Conservation (phyloP, 2,888 invertebrate species). For the Drosophila acutilabella region DNA sequence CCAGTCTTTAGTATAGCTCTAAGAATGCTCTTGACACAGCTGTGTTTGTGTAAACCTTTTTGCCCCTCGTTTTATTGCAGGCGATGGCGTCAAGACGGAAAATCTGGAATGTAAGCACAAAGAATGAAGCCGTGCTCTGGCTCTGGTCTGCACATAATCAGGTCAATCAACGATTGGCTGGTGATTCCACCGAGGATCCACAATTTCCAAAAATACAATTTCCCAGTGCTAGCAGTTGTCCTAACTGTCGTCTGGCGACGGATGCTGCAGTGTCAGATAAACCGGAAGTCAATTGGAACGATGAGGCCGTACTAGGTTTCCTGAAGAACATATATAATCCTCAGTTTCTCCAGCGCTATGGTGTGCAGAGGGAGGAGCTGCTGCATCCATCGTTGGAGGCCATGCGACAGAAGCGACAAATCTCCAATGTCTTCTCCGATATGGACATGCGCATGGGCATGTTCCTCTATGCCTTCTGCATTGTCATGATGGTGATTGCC, state of each 20-base stretch:
- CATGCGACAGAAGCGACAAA: constrained; percentile 81
- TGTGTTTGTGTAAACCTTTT: constrained; percentile 18
- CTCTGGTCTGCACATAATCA: constrained; percentile 97
- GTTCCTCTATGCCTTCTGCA: constrained; percentile 90
- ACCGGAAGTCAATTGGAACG: constrained; percentile 80
- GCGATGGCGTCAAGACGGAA: constrained; percentile 91
- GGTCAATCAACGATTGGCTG: constrained; percentile 94
- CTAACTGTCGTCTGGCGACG: constrained; percentile 86
- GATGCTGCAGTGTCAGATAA: constrained; percentile 31
- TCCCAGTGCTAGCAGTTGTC: constrained; percentile 90
- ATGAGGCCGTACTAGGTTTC: constrained; percentile 80
- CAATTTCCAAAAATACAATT: constrained; percentile 95
- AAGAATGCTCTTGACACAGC: constrained; percentile 23
- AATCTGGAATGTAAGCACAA: constrained; percentile 89
- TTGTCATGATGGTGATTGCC: constrained; percentile 90
- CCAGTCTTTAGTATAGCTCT: not conserved
- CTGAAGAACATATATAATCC: constrained; percentile 83
- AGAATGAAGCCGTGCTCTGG: constrained; percentile 94
- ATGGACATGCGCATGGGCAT: constrained; percentile 91
- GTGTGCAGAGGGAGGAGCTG: constrained; percentile 74
- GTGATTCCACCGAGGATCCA: constrained; percentile 96
- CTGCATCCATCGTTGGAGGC: constrained; percentile 73
- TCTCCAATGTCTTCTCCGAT: constrained; percentile 83
- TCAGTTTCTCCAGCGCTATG: constrained; percentile 80
- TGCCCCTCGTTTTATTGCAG: constrained; percentile 82